Percentiles rank a stretch among this genome's conserved stretches.
Evolutionary conservation across 2,797 vertebrate genomes (phyloP).

Genomic region (Phrynocephalus forsythii): DNA sequence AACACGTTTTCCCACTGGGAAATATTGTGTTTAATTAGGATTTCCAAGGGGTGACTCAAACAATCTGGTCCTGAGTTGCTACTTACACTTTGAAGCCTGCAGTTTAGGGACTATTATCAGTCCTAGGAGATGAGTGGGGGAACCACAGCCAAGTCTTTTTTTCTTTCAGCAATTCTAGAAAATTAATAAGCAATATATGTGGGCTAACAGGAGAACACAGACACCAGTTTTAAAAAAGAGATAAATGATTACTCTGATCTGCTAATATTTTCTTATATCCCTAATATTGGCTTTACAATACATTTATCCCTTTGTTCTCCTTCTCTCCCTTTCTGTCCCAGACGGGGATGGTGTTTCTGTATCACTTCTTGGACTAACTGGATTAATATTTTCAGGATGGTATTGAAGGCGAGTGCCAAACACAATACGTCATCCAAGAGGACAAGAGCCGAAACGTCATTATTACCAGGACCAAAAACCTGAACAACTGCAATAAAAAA

Average conservation of each 20-base stretch:
- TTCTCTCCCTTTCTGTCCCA: background rate
- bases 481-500: background rate
- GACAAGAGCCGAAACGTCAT: background rate
- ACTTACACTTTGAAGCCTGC: background rate
- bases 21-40: background rate
- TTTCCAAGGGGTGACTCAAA: background rate
- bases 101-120: background rate
- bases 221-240: background rate
- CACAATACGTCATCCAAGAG: background rate
- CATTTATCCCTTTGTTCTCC: background rate
- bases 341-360: background rate
- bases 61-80: background rate
- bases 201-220: too few species aligned
- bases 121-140: background rate
- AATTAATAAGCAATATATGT: background rate
- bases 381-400: background rate
- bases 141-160: background rate
- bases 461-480: background rate
- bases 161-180: background rate
- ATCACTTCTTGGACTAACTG: background rate
- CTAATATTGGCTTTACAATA: background rate
- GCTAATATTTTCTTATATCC: background rate
- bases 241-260: background rate
- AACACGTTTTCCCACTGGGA: background rate
- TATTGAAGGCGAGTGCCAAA: background rate